Conservation (phyloP, 2,113 vertebrate genomes). For the Hippocampus barbouri region DNA sequence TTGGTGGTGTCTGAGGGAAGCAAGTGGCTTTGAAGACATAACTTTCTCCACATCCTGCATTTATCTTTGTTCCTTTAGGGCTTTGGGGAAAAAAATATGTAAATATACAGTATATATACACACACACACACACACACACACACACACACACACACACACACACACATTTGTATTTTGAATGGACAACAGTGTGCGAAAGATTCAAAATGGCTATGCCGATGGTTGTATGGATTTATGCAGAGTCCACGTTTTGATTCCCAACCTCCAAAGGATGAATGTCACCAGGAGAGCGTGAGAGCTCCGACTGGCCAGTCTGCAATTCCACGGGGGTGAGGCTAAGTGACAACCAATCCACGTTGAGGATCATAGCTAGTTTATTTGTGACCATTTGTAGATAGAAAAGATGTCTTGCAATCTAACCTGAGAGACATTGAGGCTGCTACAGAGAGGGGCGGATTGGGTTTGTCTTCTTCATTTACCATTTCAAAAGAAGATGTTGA, state of each 20-base stretch:
- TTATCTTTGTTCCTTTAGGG: background rate
- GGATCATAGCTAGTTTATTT: slow-evolving; percentile 42
- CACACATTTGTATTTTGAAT: no score
- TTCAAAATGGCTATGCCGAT: background rate
- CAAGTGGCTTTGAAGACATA: no score
- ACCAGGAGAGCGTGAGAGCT: background rate
- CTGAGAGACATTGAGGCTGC: slow-evolving; percentile 65
- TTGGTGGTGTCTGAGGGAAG: no score
- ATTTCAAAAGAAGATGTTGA: slow-evolving; percentile 45
- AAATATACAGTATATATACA: no score
- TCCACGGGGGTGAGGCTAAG: background rate
- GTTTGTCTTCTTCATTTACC: slow-evolving; percentile 28
- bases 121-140: no score
- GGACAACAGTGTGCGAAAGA: background rate
- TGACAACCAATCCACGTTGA: background rate
- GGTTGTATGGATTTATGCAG: background rate
- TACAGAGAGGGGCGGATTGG: slow-evolving; percentile 35
- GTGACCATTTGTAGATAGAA: slow-evolving; percentile 57
- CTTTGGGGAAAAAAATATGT: background rate
- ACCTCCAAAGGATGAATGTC: background rate
- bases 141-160: no score
- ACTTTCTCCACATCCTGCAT: no score
- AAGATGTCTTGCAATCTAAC: slow-evolving; percentile 61
- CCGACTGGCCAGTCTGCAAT: background rate
- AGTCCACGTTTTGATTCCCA: background rate